Evolutionary conservation across 1,140 invertebrate genomes (phyloP), one percentile per base, ranked within the genome.

Genomic region (Phocides pigmalion): DNA sequence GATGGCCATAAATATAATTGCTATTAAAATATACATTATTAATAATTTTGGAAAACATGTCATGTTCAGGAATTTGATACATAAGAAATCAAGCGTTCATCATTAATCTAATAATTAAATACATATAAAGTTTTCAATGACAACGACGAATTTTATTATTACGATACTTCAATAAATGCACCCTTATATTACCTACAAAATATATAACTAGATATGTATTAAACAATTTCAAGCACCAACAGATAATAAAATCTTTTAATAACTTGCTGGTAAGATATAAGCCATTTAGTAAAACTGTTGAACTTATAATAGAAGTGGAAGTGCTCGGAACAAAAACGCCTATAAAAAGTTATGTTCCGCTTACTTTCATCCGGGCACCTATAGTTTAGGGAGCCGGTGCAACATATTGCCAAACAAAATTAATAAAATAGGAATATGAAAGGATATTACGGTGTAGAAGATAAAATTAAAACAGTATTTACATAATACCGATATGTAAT

Each of bases 311-410:
- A 76, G 42, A 78, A 79, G 71, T 71, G 75, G 66, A 70, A 73
- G 73, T 79, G 64, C 41, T 76, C 72, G 66, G 68, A 82, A 79
- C 75, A 79, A 77, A 75, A 81, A 75, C 68, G 69, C 69, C 72
- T 72, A 84, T 87, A 87, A 87, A 87, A 87, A 82, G 78, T 87
- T 85, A 85, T 82, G 82, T 72, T 70, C 76, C 74, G 81, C 81
- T 82, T 77, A 79, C 79, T 75, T 83, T 71, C 81, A 80, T 75
- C 68, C 75, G 69, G 74, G 70, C 73, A 74, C 75, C 74, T 74
- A 77, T 85, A 84, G 79, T 87, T 85, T 82, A 79, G 78, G 81
- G 72, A 79, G 73, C 82, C 76, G 81, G 81, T 87, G 84, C 82
- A 87, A 81, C 82, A 82, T 84, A 87, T 87, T 85, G 82, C 84